Evolutionary conservation across 37 sponge, comb jelly and placozoan species (phyloP), one percentile per base, ranked within the genome.

Genomic region (Crambe crambe): DNA sequence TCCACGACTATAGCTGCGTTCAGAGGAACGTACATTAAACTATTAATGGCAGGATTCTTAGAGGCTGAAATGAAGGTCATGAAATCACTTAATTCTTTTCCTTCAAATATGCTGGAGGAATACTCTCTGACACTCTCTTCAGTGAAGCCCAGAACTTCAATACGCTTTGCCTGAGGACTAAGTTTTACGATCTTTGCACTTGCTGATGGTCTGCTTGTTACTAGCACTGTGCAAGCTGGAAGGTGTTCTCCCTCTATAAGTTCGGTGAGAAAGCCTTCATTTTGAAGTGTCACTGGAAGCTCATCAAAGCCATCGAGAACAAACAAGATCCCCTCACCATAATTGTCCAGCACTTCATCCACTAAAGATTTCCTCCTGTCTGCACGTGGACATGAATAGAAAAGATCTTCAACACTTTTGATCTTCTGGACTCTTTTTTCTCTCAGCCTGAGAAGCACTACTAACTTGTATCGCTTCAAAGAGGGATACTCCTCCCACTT

Each of bases 291-390:
- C 22, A 39, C n/a, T 26, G 83, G 83, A 74, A 83, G 76, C 56
- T 75, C 83, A 66, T 75, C 83, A 74, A 83, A 83, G 36, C 76
- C 83, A 47, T 83, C 83, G 10, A 83, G 27, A 54, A 83, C 66
- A 22, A 83, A 43, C 32, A 74, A 40, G 35, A 83, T 38, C 6
- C 57, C 57, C 20, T 73, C 38, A 2, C 83, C 83, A 18, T 83
- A 40, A 71, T 38, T 72, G 18, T 25, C 41, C 10, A 29, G 2
- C 17, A 83, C 56, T 27, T 82, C 65, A 25, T 36, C 38, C 4
- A 31, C 56, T 31, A 82, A n/a, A 23, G 63, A 60, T 34, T 82
- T 37, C 12, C 10, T 47, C 10, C 12, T 12, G 12, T 12, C 51
- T 15, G 10, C 12, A 12, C 12, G 12, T n/a, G n/a, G n/a, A n/a